Percentiles rank a stretch among this genome's conserved stretches.
Evolutionary conservation across 2,113 vertebrate genomes (phyloP).

Genomic region (Toxotes chatareus): DNA sequence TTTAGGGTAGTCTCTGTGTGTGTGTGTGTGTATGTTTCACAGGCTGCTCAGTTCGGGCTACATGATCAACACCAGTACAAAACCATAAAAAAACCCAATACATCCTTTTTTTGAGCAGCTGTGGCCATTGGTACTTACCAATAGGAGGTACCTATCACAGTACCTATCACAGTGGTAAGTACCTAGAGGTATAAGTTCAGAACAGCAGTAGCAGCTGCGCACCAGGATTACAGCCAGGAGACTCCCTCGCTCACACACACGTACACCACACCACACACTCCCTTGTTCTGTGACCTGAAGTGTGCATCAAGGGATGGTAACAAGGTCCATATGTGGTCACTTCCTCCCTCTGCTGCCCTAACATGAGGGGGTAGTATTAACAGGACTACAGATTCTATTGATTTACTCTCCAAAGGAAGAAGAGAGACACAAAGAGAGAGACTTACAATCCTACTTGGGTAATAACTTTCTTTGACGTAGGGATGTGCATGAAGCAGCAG

Average conservation of each 20-base stretch:
- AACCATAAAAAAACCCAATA: too few species aligned
- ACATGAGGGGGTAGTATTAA: conserved; percentile 59
- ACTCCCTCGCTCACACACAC: neutral
- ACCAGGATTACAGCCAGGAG: conserved; percentile 25
- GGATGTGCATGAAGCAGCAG: conserved; percentile 8
- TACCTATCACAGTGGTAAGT: neutral
- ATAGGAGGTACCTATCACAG: neutral
- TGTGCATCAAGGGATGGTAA: conserved; percentile 66
- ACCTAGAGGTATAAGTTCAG: conserved; percentile 13
- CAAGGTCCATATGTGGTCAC: conserved; percentile 74
- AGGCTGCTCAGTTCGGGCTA: neutral
- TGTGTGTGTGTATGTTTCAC: neutral
- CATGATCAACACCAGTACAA: neutral
- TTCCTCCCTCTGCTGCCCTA: conserved; percentile 57
- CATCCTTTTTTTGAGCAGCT: neutral
- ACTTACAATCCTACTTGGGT: conserved; percentile 22
- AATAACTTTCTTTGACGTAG: conserved; percentile 29
- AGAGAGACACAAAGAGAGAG: conserved; percentile 27
- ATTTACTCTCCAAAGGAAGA: conserved; percentile 50
- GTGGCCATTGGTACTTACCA: conserved; percentile 2
- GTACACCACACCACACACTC: conserved; percentile 14
- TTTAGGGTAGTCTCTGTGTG: neutral
- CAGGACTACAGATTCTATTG: conserved; percentile 52
- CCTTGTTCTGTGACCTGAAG: conserved; percentile 45
- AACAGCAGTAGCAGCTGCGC: conserved; percentile 5